A percentile compares a stretch with the other conserved stretches of the same genome.
These are phyloP conservation scores for Parasteatoda lunata DNA, from an alignment of 2,888 invertebrate species.

Conservation along the genomic window DNA sequence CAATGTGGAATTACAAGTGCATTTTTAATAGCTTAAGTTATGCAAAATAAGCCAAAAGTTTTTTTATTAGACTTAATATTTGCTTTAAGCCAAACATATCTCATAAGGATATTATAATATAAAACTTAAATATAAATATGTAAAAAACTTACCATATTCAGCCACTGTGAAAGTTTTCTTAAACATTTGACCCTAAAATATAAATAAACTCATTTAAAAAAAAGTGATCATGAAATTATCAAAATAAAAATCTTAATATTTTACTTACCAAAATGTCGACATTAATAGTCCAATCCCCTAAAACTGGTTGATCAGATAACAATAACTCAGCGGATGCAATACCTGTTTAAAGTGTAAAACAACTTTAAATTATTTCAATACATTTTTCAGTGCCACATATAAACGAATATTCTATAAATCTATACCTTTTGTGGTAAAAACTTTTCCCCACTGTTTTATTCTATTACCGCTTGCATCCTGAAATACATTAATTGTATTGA, in stretches of 20 bases:
- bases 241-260: not conserved
- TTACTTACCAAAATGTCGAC: constrained; percentile 77
- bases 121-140: not conserved
- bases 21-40: no score
- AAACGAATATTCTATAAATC: constrained; percentile 69
- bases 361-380: not conserved
- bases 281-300: constrained; percentile 91
- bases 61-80: no score
- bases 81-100: not conserved
- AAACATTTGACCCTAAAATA: constrained; percentile 74
- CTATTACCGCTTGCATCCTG: constrained; percentile 85
- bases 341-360: constrained; percentile 75
- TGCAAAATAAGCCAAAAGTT: no score
- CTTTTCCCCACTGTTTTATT: constrained; percentile 85
- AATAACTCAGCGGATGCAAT: constrained; percentile 85
- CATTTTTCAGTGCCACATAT: not conserved
- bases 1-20: no score
- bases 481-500: constrained; percentile 52
- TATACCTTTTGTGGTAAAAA: constrained; percentile 77
- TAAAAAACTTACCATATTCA: constrained; percentile 79
- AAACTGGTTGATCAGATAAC: constrained; percentile 86
- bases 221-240: not conserved
- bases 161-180: constrained; percentile 86
- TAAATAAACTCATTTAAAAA: constrained; percentile 8
- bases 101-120: not conserved